These are phyloP conservation scores for Aythya fuligula DNA, from an alignment of 2,797 vertebrate species.

Conservation along the genomic window DNA sequence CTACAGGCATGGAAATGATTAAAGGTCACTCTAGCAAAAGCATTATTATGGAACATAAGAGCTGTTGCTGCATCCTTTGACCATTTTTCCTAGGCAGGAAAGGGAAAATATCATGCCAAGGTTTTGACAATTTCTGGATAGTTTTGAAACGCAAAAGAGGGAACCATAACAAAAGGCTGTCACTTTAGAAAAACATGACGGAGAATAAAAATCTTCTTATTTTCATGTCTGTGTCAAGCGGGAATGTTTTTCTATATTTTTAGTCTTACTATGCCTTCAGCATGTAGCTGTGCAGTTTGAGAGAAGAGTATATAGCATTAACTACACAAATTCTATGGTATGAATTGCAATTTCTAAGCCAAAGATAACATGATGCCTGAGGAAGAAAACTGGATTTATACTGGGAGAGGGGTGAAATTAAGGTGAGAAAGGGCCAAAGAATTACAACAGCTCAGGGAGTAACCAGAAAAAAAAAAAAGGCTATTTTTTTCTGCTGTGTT, in stretches of 20 bases:
- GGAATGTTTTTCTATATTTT: neutral
- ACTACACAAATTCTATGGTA: neutral
- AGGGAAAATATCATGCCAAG: neutral
- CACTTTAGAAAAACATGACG: neutral
- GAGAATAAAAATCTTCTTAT: neutral
- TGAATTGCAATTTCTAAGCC: neutral
- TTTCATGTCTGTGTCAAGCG: neutral
- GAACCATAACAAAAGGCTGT: neutral
- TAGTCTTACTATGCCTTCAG: neutral
- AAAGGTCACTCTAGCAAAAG: neutral
- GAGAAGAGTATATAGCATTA: neutral
- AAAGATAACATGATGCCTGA: neutral
- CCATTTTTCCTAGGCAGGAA: neutral
- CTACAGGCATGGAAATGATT: neutral
- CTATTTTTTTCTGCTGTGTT: neutral
- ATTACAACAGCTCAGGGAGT: neutral
- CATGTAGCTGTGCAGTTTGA: neutral
- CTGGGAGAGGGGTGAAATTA: constrained; percentile 11
- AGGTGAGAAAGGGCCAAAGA: neutral
- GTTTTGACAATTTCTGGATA: neutral
- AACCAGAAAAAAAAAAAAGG: neutral
- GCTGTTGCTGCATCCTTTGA: neutral
- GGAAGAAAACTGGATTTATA: constrained; percentile 7
- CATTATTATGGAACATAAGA: neutral
- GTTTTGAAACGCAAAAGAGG: neutral